phyloP scores from a whole-genome alignment of 2,113 vertebrate genomes.

The Strix aluco region DNA sequence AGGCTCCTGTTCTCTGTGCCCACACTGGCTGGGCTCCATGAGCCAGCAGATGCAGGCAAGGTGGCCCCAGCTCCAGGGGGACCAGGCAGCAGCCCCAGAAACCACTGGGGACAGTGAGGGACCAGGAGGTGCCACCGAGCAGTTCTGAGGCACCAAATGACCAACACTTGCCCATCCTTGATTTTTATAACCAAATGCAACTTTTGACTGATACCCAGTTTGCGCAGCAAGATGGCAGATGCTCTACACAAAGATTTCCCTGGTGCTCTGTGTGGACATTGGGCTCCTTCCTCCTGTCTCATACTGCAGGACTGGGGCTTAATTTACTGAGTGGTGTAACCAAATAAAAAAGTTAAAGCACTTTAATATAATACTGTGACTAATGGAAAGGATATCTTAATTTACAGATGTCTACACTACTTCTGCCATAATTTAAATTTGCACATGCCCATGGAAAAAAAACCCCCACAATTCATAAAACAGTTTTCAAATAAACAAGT shows the following conservation, averaged over 20 bases:
- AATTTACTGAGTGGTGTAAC: background rate
- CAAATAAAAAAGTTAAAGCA: background rate
- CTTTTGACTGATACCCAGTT: background rate
- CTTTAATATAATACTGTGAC: background rate
- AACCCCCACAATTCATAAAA: background rate
- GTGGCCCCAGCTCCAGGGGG: background rate
- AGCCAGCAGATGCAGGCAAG: background rate
- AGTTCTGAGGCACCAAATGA: background rate
- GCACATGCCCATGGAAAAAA: background rate
- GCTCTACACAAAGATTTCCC: background rate
- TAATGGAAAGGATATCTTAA: background rate
- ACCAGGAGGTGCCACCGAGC: rapidly evolving
- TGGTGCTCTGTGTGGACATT: background rate
- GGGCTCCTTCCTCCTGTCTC: background rate
- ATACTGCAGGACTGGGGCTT: background rate
- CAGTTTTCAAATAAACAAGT: background rate
- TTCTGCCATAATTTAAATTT: background rate
- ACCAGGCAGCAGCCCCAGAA: background rate
- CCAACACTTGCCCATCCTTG: background rate
- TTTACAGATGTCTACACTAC: background rate
- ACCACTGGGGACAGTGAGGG: rapidly evolving
- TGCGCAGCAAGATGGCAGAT: background rate
- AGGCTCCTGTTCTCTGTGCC: background rate
- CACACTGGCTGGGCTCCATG: background rate
- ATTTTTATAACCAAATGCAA: background rate